These are phyloP conservation scores for Armadillidium nasatum DNA, from an alignment of 1,140 invertebrate species.

Conservation along the genomic window DNA sequence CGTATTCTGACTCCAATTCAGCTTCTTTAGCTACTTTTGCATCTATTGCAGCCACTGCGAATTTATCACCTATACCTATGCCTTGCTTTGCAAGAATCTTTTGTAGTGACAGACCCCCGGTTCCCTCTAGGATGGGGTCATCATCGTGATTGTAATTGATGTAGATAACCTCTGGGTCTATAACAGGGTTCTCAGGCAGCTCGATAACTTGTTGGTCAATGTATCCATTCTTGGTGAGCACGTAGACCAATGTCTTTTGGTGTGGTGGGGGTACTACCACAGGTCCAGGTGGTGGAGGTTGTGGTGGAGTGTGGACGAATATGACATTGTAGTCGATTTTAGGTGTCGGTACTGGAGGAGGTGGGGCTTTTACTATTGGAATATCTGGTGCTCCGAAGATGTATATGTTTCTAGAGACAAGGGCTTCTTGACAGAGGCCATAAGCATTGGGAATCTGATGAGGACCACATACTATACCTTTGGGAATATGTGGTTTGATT, in stretches of 20 bases:
- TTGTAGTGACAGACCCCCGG: no score
- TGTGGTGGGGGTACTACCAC: conserved; percentile 36
- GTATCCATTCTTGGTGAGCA: conserved; percentile 37
- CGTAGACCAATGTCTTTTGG: conserved; percentile 23
- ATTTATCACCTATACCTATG: no score
- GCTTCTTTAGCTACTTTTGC: no score
- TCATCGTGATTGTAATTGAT: conserved; percentile 42
- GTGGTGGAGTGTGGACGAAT: conserved; percentile 39
- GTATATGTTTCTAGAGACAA: conserved; percentile 33
- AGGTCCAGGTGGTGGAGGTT: neutral
- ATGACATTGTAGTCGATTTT: conserved; percentile 38
- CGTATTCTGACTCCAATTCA: no score
- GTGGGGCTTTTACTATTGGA: conserved; percentile 22
- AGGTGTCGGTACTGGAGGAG: conserved; percentile 31
- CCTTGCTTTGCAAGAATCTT: no score
- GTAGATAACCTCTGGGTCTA: conserved; percentile 39
- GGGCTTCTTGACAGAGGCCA: conserved; percentile 34
- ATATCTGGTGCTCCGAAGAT: conserved; percentile 31
- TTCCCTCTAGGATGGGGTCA: conserved; percentile 33
- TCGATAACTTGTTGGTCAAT: conserved; percentile 32
- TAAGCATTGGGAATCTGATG: conserved; percentile 34
- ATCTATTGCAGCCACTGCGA: no score
- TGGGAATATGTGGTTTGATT: no score
- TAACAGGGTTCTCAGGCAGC: conserved; percentile 28
- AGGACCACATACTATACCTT: conserved; percentile 10